Base-by-base conservation (phyloP, 1,140 invertebrate genomes). In the Zaprionus vittiger region DNA sequence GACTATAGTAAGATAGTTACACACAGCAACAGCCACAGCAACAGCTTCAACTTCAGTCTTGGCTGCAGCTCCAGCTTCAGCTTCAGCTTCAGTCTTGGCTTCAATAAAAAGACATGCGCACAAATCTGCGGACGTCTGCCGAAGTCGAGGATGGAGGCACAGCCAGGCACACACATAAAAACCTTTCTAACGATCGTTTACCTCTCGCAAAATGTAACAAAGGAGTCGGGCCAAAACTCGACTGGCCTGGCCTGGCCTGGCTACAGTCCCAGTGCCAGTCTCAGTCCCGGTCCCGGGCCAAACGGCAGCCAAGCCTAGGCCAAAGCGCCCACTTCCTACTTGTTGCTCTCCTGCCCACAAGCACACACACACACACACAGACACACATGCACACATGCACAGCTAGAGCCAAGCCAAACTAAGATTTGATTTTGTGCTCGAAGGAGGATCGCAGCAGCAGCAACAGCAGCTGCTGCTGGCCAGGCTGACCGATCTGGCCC, bases 161-260 rank as follows among this genome's bases (percentile, higher is more conserved):
- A 12, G 14, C 37, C 12, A 15, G 17, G 71, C 79, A 85, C 74
- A 90, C 84, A 90, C 84, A 80, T 77, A 77, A 85, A 89, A 87
- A 90, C 85, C 86, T 90, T 90, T 90, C 85, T 90, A 90, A 90
- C 85, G 85, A 90, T 86, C 85, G 86, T 90, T 90, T 90, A 90
- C 85, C 86, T 90, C 85, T 90, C 81, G 81, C 84, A 81, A 90
- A 90, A 91, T 91, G 85, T 90, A 90, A 90, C 85, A 90, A 90
- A 90, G 86, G 82, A 91, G 86, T 85, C 83, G 55, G 77, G 31
- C 54, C 49, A 71, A 80, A 87, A 87, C 62, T 80, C 80, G 83
- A 68, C 83, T 72, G 67, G 80, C 79, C 79, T 64, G 59, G 54
- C 60, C 31, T 31, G 31, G 31, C 31, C 28, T 31, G 28, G 28